Evolutionary conservation across 2,888 invertebrate genomes (phyloP).

Genomic region (Euplagia quadripunctaria): DNA sequence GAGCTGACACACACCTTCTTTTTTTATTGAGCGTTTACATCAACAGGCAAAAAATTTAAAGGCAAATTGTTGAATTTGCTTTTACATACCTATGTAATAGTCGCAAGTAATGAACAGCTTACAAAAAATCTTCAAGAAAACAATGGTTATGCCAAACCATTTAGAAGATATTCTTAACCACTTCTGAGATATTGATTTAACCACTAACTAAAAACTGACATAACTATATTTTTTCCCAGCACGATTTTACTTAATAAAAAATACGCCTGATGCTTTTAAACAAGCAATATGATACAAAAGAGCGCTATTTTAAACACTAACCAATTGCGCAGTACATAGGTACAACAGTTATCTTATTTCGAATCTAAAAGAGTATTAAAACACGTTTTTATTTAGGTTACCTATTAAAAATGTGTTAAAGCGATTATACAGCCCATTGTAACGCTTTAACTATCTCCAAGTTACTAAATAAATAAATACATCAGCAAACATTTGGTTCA

Average conservation of each 20-base stretch:
- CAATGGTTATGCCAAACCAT: too few relatives aligned
- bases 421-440: background rate
- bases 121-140: background rate
- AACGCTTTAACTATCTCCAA: background rate
- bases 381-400: background rate
- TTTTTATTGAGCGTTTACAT: background rate
- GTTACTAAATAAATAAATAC: background rate
- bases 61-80: too few relatives aligned
- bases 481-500: too few relatives aligned
- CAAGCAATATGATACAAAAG: conserved; percentile 42
- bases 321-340: too few relatives aligned
- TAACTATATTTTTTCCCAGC: conserved; percentile 26
- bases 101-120: background rate
- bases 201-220: conserved; percentile 8
- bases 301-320: conserved; percentile 13
- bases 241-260: conserved; percentile 37
- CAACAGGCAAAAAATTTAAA: background rate
- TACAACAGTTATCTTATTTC: too few relatives aligned
- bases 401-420: too few relatives aligned
- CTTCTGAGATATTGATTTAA: too few relatives aligned
- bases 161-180: too few relatives aligned
- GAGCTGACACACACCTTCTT: too few relatives aligned
- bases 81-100: background rate
- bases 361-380: too few relatives aligned
- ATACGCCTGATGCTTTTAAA: conserved; percentile 48